Base-by-base conservation (phyloP, 2,888 invertebrate species). In the Megastigmus dorsalis region DNA sequence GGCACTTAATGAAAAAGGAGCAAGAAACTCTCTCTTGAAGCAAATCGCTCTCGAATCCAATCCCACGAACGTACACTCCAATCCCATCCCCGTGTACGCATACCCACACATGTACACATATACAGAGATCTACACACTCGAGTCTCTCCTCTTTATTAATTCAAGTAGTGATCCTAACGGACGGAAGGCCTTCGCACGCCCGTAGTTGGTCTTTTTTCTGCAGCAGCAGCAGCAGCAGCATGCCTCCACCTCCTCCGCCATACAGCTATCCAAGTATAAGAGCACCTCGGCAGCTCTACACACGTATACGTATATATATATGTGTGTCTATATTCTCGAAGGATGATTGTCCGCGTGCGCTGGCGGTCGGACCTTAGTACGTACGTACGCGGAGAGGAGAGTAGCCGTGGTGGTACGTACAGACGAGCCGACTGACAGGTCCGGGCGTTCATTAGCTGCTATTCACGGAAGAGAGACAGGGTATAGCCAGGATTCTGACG, bases 361-460 rank as follows among this genome's bases (percentile, higher is more conserved):
- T 13, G 43, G 68, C 36, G 57, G 74, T 65, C 52, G 41, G 43
- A 43, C 36, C 33, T 48, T 36, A 23, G 33, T 48, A 26, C 52
- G 26, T 52, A 59, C 10, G 6, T 28, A 30, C 41, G 28, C 38
- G 23, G 48, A 13, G 20, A 33, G 23, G 48, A 13, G 20, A 33
- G 48, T 18, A 62, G 43, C 18, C 45, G 55, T n/a, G n/a, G n/a
- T n/a, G n/a, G n/a, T n/a, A n/a, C n/a, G n/a, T n/a, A 15, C 75
- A 69, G 75, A 75, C 60, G 75, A 76, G 80, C 75, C 79, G 82
- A 84, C 83, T 82, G 84, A 85, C 84, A 83, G 84, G 78, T 68
- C 81, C 81, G 81, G 83, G 83, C 84, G 86, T 87, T 87, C 87
- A 87, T 87, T 87, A 86, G 86, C 86, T 81, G 82, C 75, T 75